A percentile compares a stretch with the other conserved stretches of the same genome.
phyloP scores from a whole-genome alignment of 2,888 invertebrate species.

The Apantesis nais region DNA sequence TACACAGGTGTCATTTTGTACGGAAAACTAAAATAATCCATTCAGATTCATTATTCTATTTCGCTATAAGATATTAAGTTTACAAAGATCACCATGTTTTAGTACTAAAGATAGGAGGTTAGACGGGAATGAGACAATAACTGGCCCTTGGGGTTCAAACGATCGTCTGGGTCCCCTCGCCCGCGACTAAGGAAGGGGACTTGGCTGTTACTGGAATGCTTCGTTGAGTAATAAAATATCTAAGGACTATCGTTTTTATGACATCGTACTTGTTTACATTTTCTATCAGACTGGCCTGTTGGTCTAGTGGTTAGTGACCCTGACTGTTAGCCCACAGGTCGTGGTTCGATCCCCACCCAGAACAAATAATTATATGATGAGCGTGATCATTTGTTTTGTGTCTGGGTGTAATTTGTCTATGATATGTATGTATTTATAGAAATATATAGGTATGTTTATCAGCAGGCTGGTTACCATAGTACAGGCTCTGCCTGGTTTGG shows the following conservation, averaged over 20 bases:
- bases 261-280: not conserved
- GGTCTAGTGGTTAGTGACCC: too few relatives aligned
- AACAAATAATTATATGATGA: too few relatives aligned
- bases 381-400: too few relatives aligned
- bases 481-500: too few relatives aligned
- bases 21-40: not conserved
- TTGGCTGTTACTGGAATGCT: conserved; percentile 36
- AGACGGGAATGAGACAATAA: conserved; percentile 69
- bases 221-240: conserved; percentile 10
- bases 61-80: not conserved
- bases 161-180: conserved; percentile 63
- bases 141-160: conserved; percentile 63
- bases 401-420: too few relatives aligned
- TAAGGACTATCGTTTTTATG: conserved; percentile 10
- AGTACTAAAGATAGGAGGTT: conserved; percentile 48
- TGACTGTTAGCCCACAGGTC: too few relatives aligned
- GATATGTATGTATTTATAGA: too few relatives aligned
- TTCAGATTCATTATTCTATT: not conserved
- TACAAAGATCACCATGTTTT: conserved; percentile 17
- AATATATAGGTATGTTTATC: too few relatives aligned
- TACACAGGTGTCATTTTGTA: too few relatives aligned
- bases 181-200: conserved; percentile 33
- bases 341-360: too few relatives aligned
- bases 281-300: too few relatives aligned
- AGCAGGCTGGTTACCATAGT: too few relatives aligned